A percentile compares a stretch with the other conserved stretches of the same genome.
phyloP scores from a whole-genome alignment of 1,140 invertebrate genomes.

The Drusus annulatus region DNA sequence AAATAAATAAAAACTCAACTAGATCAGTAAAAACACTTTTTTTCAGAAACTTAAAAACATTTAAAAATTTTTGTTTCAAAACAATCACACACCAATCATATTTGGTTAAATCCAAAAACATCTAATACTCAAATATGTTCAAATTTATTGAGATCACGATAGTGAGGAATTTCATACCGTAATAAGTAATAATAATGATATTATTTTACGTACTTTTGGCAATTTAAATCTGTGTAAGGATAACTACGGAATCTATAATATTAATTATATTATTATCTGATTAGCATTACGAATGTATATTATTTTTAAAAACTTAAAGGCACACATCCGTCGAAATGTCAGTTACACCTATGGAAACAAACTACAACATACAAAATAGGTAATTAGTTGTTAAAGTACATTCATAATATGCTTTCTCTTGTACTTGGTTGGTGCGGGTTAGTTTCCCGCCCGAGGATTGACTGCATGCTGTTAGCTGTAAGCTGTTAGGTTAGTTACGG shows the following conservation, averaged over 20 bases:
- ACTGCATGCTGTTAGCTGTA: no score
- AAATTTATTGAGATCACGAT: slow-evolving; percentile 17
- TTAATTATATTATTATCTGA: no score
- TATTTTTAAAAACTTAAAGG: slow-evolving; percentile 23
- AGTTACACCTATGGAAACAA: slow-evolving; percentile 13
- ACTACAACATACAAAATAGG: background rate
- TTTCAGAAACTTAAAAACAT: background rate
- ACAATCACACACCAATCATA: background rate
- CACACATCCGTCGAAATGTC: slow-evolving; percentile 20
- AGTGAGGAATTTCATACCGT: slow-evolving; percentile 8
- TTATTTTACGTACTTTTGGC: slow-evolving; percentile 13
- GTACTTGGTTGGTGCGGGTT: background rate
- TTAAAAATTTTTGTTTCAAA: background rate
- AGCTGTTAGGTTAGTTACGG: background rate
- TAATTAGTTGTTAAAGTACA: background rate
- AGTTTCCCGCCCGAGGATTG: background rate
- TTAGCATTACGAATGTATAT: no score
- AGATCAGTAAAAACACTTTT: background rate
- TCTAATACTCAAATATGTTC: slow-evolving; percentile 9
- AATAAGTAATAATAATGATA: background rate
- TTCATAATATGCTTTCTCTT: background rate
- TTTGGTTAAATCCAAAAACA: background rate
- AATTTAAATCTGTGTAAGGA: background rate
- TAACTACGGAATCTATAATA: no score
- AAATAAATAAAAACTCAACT: slow-evolving; percentile 15